These are phyloP conservation scores for Anser brachyrhynchus DNA, from an alignment of 2,113 vertebrate species.

Conservation along the genomic window DNA sequence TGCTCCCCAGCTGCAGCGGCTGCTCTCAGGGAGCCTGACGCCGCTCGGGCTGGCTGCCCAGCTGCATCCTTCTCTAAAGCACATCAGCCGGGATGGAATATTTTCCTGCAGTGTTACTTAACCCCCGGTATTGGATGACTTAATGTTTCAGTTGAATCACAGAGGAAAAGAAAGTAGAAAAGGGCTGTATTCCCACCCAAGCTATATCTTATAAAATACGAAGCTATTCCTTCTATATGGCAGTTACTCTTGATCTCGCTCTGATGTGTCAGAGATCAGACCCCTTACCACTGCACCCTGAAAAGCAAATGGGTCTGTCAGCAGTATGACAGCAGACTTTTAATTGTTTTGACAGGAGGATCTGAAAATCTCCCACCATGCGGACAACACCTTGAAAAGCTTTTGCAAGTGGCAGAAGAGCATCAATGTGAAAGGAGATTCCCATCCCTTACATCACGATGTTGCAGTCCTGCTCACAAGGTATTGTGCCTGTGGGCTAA, in stretches of 20 bases:
- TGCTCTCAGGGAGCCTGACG: background rate
- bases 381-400: constrained; percentile 91
- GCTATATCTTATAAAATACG: background rate
- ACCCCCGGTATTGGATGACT: background rate
- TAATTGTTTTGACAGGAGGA: constrained; percentile 79
- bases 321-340: background rate
- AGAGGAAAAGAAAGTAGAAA: background rate
- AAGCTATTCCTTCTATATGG: background rate
- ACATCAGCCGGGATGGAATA: background rate
- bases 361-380: constrained; percentile 93
- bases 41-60: background rate
- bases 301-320: background rate
- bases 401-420: constrained; percentile 98
- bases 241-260: background rate
- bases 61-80: background rate
- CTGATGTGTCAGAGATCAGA: background rate
- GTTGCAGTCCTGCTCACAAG: constrained; percentile 94
- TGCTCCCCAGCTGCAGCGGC: background rate
- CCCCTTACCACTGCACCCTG: background rate
- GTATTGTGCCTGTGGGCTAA: background rate
- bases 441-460: constrained; percentile 90
- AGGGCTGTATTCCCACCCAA: background rate
- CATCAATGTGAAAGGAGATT: constrained; percentile 90
- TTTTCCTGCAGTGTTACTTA: background rate
- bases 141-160: background rate